phyloP scores from a whole-genome alignment of 2,113 vertebrate species.

The Apteryx mantelli region DNA sequence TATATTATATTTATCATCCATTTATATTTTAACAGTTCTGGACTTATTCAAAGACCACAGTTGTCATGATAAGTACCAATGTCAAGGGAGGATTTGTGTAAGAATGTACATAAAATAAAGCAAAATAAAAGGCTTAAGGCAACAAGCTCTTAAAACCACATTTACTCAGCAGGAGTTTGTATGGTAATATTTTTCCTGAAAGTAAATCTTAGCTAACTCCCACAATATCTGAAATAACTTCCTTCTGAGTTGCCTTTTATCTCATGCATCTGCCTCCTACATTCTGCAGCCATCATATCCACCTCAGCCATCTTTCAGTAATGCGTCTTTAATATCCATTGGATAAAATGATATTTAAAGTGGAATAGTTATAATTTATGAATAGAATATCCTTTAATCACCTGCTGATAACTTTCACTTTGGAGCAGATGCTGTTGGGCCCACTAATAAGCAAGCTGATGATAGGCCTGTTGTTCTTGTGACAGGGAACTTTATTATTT shows the following conservation, averaged over 20 bases:
- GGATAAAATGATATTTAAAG: constrained; percentile 30
- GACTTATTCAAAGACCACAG: constrained; percentile 50
- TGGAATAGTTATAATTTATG: constrained; percentile 3
- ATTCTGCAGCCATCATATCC: background rate
- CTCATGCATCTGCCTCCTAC: background rate
- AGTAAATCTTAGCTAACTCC: background rate
- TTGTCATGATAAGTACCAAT: constrained; percentile 29
- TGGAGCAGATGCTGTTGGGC: background rate
- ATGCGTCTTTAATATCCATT: constrained; percentile 10
- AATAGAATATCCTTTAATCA: background rate
- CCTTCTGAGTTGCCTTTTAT: no score
- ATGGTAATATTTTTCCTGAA: background rate
- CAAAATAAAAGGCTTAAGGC: constrained; percentile 60
- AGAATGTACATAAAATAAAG: constrained; percentile 58
- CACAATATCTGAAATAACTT: background rate
- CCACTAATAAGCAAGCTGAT: background rate
- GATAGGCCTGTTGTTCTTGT: background rate
- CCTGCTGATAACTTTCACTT: background rate
- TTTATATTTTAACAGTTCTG: constrained; percentile 6
- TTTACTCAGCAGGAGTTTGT: background rate
- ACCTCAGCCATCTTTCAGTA: background rate
- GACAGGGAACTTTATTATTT: constrained; percentile 31
- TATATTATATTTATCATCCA: background rate
- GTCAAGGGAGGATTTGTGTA: constrained; percentile 25
- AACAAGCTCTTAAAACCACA: constrained; percentile 39